Evolutionary conservation across 2,797 vertebrate genomes (phyloP).

Genomic region (Falco peregrinus): DNA sequence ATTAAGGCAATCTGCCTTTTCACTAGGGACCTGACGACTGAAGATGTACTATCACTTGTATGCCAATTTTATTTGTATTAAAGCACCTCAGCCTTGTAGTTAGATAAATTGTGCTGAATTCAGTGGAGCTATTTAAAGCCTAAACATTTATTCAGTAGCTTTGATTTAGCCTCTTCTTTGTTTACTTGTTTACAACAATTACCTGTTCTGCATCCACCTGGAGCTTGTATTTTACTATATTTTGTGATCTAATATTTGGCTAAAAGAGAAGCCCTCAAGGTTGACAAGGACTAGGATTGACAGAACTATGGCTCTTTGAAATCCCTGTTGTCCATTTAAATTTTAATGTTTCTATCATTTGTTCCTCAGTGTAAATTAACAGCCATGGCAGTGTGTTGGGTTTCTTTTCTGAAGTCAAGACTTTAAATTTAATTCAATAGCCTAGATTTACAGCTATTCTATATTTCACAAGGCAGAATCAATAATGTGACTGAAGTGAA

Average conservation of each 20-base stretch:
- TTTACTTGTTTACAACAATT: constrained; percentile 32
- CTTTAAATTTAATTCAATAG: constrained; percentile 98
- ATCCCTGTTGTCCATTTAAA: constrained; percentile 94
- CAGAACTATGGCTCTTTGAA: constrained; percentile 84
- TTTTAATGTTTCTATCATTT: constrained; percentile 99
- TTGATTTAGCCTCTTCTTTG: constrained; percentile 9
- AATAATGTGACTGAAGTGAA: constrained; percentile 99
- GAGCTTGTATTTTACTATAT: constrained; percentile 41
- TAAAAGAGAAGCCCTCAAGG: constrained; percentile 85
- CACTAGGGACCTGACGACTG: not conserved
- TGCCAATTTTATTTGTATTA: not conserved
- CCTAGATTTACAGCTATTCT: constrained; percentile 97
- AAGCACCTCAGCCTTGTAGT: not conserved
- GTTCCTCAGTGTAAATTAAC: constrained; percentile 99
- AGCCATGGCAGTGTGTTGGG: constrained; percentile 89
- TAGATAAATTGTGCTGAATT: constrained; percentile 5
- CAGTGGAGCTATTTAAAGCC: not conserved
- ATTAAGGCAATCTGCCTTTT: not conserved
- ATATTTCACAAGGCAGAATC: constrained; percentile 99
- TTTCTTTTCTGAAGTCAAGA: constrained; percentile 95
- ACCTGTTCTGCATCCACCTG: not conserved
- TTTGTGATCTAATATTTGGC: constrained; percentile 71
- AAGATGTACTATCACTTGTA: not conserved
- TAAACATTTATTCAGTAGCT: not conserved
- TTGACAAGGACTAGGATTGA: constrained; percentile 89